Conservation (phyloP, 2,888 invertebrate genomes). For the Nephrotoma flavescens region DNA sequence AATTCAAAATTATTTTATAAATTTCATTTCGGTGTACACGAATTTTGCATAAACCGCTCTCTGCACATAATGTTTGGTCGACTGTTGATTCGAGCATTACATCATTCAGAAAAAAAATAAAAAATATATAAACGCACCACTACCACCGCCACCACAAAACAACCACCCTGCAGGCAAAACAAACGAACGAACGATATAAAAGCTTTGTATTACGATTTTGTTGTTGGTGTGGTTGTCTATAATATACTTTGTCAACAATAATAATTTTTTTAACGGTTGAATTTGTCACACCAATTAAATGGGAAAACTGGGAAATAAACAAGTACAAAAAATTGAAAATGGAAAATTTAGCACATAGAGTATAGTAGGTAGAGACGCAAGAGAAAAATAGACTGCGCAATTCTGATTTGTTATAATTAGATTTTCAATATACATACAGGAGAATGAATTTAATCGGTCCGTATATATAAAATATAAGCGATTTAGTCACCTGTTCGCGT, state of each 20-base stretch:
- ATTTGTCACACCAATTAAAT: neutral
- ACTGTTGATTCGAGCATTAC: neutral
- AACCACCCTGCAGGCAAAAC: neutral
- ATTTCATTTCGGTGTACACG: neutral
- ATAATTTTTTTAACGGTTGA: neutral
- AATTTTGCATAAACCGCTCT: neutral
- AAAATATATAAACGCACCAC: neutral
- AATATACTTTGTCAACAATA: neutral
- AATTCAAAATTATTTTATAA: neutral
- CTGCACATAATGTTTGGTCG: neutral
- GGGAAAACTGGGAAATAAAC: neutral
- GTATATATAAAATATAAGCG: neutral
- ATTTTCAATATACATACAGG: neutral
- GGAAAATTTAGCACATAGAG: neutral
- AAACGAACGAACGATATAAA: neutral
- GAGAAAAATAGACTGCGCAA: neutral
- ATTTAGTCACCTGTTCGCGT: neutral
- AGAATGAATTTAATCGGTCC: neutral
- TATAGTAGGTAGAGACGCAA: neutral
- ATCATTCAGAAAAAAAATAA: neutral
- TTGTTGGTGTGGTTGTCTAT: neutral
- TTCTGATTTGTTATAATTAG: neutral
- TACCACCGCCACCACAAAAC: neutral
- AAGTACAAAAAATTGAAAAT: neutral
- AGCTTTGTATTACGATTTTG: neutral